Evolutionary conservation across 2,888 invertebrate species (phyloP), one percentile per base, ranked within the genome.

Genomic region (Blera fallax): DNA sequence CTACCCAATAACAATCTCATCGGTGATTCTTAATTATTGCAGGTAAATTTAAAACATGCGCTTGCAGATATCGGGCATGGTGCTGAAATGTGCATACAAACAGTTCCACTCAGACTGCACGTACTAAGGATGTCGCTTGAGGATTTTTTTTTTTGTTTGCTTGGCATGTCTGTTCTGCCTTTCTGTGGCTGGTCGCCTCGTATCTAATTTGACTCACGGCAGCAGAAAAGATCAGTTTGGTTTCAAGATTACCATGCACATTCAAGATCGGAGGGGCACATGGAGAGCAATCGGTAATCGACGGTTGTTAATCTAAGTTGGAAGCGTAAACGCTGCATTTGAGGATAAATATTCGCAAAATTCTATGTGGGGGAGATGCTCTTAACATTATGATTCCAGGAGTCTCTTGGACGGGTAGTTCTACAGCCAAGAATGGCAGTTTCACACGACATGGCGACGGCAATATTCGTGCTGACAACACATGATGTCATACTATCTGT

Each of bases 31-130:
- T 84, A 84, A 84, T 84, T 84, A 84, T 79, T 74, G 79, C 69
- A 50, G 27, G 24, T 34, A 79, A 84, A 79, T 69, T 79, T 50
- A 50, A 84, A 84, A 90, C 89, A 88, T 89, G 89, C 90, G 89
- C 89, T 88, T 89, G 88, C 88, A 85, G 89, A 88, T 89, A 89
- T 88, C 88, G 89, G 85, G 88, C 88, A 76, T 74, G 80, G 73
- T 79, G 77, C 67, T 69, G 58, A 67, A 77, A 60, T 67, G 58
- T 69, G 40, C 83, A 73, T 65, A 69, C 73, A 67, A 54, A 79
- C 60, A 74, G 76, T 45, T 43, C 27, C 62, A 58, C 48, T 32
- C 58, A 43, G 58, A 37, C 58, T 60, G 40, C 24, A 52, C 48
- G 27, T 69, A 40, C 14, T 18, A 45, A 58, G 56, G 82, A 77